A percentile compares a stretch with the other conserved stretches of the same genome.
Conservation (phyloP, 2,888 invertebrate species). For the Galerucella calmariensis region DNA sequence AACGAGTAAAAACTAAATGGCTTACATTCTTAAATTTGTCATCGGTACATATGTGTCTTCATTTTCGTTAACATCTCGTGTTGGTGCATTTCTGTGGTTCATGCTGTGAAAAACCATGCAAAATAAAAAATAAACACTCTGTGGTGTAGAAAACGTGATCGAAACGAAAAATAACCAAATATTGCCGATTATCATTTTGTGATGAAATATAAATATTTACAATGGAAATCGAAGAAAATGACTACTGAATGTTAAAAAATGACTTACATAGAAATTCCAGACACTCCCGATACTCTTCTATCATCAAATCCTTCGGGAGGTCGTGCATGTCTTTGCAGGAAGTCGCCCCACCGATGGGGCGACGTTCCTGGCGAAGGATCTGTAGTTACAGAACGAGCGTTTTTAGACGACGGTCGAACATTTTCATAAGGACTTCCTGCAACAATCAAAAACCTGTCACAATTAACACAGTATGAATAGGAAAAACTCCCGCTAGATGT, state of each 20-base stretch:
- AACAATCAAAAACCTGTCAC: background rate
- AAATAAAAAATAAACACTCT: slow-evolving; percentile 39
- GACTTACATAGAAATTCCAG: slow-evolving; percentile 70
- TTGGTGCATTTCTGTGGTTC: slow-evolving; percentile 44
- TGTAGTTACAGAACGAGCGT: slow-evolving; percentile 63
- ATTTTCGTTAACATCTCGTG: slow-evolving; percentile 47
- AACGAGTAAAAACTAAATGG: slow-evolving; percentile 33
- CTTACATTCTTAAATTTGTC: slow-evolving; percentile 48
- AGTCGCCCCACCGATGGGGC: slow-evolving; percentile 63
- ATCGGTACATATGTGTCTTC: slow-evolving; percentile 48
- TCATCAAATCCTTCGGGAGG: slow-evolving; percentile 66
- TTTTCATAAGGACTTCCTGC: slow-evolving; percentile 74
- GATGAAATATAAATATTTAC: too few species aligned
- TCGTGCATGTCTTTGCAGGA: slow-evolving; percentile 61
- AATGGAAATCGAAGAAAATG: background rate
- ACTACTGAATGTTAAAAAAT: background rate
- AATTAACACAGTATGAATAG: background rate
- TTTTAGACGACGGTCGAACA: slow-evolving; percentile 67
- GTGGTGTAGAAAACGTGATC: slow-evolving; percentile 16
- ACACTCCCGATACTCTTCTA: slow-evolving; percentile 70
- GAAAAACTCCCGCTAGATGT: too few species aligned
- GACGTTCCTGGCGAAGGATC: slow-evolving; percentile 70
- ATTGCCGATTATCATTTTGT: slow-evolving; percentile 10
- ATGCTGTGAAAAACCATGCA: slow-evolving; percentile 47
- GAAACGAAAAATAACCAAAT: background rate